Conservation (phyloP, 2,888 invertebrate genomes). For the Ptilodon capucinus region DNA sequence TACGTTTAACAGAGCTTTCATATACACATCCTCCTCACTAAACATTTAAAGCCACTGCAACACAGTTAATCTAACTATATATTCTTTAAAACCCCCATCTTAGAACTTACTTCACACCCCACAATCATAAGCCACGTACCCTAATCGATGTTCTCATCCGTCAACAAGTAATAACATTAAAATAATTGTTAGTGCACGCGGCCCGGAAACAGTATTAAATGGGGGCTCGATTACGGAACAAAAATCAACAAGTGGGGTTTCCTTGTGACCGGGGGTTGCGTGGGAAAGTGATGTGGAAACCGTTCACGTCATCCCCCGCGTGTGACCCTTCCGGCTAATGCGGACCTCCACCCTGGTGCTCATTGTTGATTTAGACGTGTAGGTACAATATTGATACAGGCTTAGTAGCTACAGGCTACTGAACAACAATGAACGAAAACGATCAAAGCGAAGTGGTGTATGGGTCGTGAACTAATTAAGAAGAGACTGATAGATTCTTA, state of each 20-base stretch:
- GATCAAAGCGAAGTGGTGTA: too few species aligned
- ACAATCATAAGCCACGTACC: constrained; percentile 8
- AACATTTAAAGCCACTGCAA: too few species aligned
- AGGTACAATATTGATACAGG: constrained; percentile 8
- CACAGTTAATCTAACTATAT: not conserved
- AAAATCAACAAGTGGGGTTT: constrained; percentile 75
- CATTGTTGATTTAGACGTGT: constrained; percentile 27
- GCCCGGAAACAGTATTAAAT: constrained; percentile 65
- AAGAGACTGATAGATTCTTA: too few species aligned
- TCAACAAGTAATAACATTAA: constrained; percentile 42
- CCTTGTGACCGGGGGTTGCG: constrained; percentile 61
- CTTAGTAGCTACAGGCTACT: not conserved
- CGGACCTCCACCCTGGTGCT: constrained; percentile 23
- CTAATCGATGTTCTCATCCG: constrained; percentile 29
- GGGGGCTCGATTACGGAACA: constrained; percentile 62
- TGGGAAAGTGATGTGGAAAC: constrained; percentile 71
- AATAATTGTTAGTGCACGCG: constrained; percentile 44
- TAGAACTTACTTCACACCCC: constrained; percentile 8
- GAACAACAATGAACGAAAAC: too few species aligned
- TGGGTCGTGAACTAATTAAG: too few species aligned
- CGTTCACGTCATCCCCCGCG: constrained; percentile 67
- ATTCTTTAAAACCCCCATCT: not conserved
- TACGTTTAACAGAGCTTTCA: too few species aligned
- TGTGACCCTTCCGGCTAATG: constrained; percentile 69
- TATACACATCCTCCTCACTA: too few species aligned